Percentiles rank a stretch among this genome's conserved stretches.
phyloP scores from a whole-genome alignment of 2,888 invertebrate genomes.

The Scaptomyza flava region DNA sequence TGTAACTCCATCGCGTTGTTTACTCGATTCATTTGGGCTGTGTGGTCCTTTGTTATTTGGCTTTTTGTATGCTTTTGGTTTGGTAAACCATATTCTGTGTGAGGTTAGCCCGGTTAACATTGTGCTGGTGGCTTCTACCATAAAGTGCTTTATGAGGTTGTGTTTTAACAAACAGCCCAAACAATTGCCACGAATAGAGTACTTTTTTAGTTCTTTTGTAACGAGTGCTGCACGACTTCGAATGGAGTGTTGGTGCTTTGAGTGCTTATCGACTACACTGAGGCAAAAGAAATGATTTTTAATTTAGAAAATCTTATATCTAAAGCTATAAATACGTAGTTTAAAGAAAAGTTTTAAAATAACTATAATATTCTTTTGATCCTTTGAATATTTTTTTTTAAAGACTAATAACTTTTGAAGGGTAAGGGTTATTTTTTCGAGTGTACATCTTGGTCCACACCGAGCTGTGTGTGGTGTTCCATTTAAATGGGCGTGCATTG shows the following conservation, averaged over 20 bases:
- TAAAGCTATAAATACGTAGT: too few species aligned
- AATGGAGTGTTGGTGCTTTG: slow-evolving; percentile 41
- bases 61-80: slow-evolving; percentile 35
- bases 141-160: slow-evolving; percentile 61
- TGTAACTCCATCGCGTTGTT: slow-evolving; percentile 19
- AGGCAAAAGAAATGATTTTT: neutral
- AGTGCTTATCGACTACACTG: slow-evolving; percentile 23
- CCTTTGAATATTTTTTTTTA: too few species aligned
- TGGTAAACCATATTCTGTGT: slow-evolving; percentile 16
- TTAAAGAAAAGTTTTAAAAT: too few species aligned
- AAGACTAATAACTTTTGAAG: too few species aligned
- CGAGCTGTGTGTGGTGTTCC: slow-evolving; percentile 30
- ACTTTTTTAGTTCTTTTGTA: slow-evolving; percentile 50
- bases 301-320: neutral
- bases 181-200: slow-evolving; percentile 67
- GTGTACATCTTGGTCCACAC: neutral
- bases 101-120: slow-evolving; percentile 24
- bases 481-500: slow-evolving; percentile 65
- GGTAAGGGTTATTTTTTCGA: neutral
- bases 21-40: slow-evolving; percentile 47
- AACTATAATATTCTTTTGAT: too few species aligned
- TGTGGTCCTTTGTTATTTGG: slow-evolving; percentile 37
- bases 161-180: slow-evolving; percentile 67
- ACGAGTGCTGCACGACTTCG: slow-evolving; percentile 50
- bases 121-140: slow-evolving; percentile 25